Evolutionary conservation across 2,888 invertebrate genomes (phyloP).

Genomic region (Mystacides longicornis): DNA sequence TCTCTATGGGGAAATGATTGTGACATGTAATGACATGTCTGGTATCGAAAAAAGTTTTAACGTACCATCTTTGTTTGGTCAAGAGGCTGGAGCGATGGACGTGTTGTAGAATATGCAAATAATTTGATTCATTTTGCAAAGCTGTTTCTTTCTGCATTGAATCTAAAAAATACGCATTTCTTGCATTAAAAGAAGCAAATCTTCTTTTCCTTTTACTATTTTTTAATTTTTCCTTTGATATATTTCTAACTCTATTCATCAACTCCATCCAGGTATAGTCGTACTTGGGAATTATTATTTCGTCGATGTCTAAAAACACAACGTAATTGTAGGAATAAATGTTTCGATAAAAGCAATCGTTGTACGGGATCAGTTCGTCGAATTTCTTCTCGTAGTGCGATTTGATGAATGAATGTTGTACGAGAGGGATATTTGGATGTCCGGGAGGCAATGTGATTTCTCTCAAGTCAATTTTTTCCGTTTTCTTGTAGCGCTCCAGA

Average conservation of each 20-base stretch:
- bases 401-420: conserved; percentile 81
- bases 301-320: conserved; percentile 85
- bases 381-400: conserved; percentile 90
- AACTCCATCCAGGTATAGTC: conserved; percentile 57
- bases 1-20: conserved; percentile 70
- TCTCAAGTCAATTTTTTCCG: conserved; percentile 65
- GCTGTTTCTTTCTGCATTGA: conserved; percentile 68
- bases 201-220: background rate
- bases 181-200: background rate
- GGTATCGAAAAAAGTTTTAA: conserved; percentile 90
- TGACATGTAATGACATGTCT: conserved; percentile 81
- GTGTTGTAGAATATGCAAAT: conserved; percentile 91
- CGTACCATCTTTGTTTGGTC: conserved; percentile 86
- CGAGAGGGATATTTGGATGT: conserved; percentile 80
- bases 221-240: background rate
- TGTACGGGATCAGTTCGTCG: conserved; percentile 92
- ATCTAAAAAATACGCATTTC: conserved; percentile 43
- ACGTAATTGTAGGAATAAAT: conserved; percentile 84
- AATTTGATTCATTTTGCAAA: conserved; percentile 61
- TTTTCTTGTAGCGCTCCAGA: conserved; percentile 55
- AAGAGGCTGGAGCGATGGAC: conserved; percentile 83
- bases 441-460: conserved; percentile 80
- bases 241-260: background rate
- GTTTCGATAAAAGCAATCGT: conserved; percentile 90
- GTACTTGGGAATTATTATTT: conserved; percentile 84